These are phyloP conservation scores for Nematolebias whitei DNA, from an alignment of 2,113 vertebrate species.

Conservation along the genomic window DNA sequence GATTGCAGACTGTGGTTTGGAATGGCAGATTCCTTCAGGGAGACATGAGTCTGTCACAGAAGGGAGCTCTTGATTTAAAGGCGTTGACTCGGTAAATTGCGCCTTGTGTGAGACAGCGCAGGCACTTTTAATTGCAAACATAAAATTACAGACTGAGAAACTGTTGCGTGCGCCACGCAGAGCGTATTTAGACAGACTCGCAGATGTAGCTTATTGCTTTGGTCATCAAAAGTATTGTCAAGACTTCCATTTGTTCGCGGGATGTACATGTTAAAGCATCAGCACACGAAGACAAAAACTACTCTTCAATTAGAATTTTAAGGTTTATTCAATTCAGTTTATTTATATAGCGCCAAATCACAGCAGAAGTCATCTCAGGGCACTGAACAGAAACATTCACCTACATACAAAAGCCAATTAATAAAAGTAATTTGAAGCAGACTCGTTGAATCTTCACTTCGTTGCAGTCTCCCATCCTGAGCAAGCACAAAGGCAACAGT, in stretches of 20 bases:
- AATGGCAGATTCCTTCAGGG: constrained; percentile 74
- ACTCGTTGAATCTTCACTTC: too few species aligned
- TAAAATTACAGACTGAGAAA: constrained; percentile 80
- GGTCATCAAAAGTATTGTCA: constrained; percentile 56
- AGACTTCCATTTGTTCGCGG: constrained; percentile 35
- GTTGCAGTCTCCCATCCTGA: too few species aligned
- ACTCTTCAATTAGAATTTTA: background rate
- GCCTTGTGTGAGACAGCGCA: constrained; percentile 65
- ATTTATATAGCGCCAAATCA: too few species aligned
- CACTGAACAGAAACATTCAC: too few species aligned
- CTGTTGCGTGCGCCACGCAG: constrained; percentile 53
- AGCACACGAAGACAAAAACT: background rate
- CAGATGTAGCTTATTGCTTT: constrained; percentile 60
- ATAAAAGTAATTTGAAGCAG: too few species aligned
- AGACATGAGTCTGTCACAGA: constrained; percentile 80
- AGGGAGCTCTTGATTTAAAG: constrained; percentile 79
- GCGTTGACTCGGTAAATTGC: constrained; percentile 79
- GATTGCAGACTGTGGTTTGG: constrained; percentile 81
- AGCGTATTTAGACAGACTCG: constrained; percentile 74
- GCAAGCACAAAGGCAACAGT: too few species aligned
- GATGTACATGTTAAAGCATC: constrained; percentile 4
- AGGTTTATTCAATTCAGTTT: too few species aligned
- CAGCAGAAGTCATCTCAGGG: too few species aligned
- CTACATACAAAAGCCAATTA: too few species aligned
- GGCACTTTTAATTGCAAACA: constrained; percentile 80